Evolutionary conservation across 2,797 vertebrate species (phyloP).

Genomic region (Acropternis orthonyx): DNA sequence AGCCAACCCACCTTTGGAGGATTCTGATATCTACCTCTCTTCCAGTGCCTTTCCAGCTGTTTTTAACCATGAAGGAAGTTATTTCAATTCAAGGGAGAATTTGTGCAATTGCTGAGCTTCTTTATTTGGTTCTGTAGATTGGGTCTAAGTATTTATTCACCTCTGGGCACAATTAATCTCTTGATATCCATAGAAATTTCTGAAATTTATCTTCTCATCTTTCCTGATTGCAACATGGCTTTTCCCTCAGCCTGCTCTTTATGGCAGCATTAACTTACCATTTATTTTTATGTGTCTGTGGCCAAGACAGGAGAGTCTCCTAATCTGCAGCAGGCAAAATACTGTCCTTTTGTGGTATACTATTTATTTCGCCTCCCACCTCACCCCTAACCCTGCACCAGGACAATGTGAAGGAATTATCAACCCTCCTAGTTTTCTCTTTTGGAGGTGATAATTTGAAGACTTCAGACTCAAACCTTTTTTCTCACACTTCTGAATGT

Average conservation of each 20-base stretch:
- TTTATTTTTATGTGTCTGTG: slow-evolving; percentile 52
- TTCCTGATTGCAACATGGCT: slow-evolving; percentile 38
- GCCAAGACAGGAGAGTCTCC: slow-evolving; percentile 55
- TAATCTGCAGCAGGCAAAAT: slow-evolving; percentile 6
- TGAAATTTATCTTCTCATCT: slow-evolving; percentile 18
- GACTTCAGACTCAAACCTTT: not conserved
- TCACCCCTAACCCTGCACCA: not conserved
- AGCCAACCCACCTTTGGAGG: not conserved
- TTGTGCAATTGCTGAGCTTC: slow-evolving; percentile 25
- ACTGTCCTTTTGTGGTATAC: not conserved
- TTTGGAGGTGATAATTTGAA: not conserved
- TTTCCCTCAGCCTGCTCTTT: slow-evolving; percentile 41
- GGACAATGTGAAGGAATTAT: not conserved
- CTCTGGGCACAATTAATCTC: not conserved
- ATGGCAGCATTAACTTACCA: slow-evolving; percentile 29
- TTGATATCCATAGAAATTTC: slow-evolving; percentile 15
- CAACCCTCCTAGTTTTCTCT: not conserved
- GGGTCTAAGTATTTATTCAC: slow-evolving; percentile 34
- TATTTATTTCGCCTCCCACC: not conserved
- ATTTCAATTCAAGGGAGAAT: slow-evolving; percentile 13
- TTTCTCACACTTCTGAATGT: not conserved
- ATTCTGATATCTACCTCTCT: slow-evolving; percentile 1
- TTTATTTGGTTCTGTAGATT: slow-evolving; percentile 23
- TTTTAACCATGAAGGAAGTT: slow-evolving; percentile 8
- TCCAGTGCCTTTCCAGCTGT: slow-evolving; percentile 23